Evolutionary conservation across 2,888 invertebrate genomes (phyloP), one percentile per base, ranked within the genome.

Genomic region (Digitonthophagus gazella): DNA sequence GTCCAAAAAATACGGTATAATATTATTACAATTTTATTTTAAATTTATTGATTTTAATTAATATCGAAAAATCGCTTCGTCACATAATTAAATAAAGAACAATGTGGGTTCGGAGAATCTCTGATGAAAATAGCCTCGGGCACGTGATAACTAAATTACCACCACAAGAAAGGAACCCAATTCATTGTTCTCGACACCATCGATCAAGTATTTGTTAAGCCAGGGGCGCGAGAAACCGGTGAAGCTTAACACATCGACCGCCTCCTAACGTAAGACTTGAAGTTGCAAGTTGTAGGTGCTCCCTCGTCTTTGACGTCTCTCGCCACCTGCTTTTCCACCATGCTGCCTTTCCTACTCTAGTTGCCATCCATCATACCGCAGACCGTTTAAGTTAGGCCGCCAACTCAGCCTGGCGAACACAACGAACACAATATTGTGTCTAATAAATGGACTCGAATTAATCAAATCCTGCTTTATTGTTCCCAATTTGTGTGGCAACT

Each of bases 381-480:
- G 15, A 16, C 18, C 58, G 15, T 5, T 18, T 58, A 58, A 15
- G n/a, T 58, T 14, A 18, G 58, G 15, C 15, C 58, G 8, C 15
- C 58, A 58, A 3, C 58, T 58, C 18, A 58, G 14, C 15, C 16
- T n/a, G 20, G 57, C n/a, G 28, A 20, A 58, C 58, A 58, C 67
- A 67, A 67, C n/a, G 28, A 20, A 58, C 58, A 58, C 67, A 67
- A 67, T 67, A 28, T 44, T 28, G 14, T 28, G 16, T 19, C 61
- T 67, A 22, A 58, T 58, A 67, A 67, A 67, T 67, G 58, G 18
- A n/a, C 58, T 4, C 14, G 18, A 67, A 67, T 67, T 67, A 67
- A 67, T 67, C 67, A 67, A 67, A 67, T 19, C 28, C 58, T 44
- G 15, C 22, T 58, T 67, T 58, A 67, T 67, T 67, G 67, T 67